These are phyloP conservation scores for Syncerus caffer DNA, from an alignment of 2,797 vertebrate species.

Conservation along the genomic window DNA sequence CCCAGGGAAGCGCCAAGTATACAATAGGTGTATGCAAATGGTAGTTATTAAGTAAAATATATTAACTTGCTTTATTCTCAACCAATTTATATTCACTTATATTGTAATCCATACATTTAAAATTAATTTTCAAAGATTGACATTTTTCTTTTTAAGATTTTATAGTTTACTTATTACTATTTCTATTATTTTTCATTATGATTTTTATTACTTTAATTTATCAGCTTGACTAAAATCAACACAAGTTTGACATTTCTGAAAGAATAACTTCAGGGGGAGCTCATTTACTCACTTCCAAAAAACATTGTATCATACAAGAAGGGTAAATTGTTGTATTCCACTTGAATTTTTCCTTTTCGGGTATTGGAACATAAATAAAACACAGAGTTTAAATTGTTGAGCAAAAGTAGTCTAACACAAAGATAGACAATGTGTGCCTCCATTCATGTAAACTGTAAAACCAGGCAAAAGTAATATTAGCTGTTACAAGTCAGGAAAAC, in stretches of 20 bases:
- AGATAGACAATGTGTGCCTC: not conserved
- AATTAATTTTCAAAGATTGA: not conserved
- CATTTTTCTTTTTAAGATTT: not conserved
- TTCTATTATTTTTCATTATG: not conserved
- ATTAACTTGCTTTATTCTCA: not conserved
- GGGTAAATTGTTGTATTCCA: not conserved
- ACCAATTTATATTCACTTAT: not conserved
- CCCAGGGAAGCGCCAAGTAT: not conserved
- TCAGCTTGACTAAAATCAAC: not conserved
- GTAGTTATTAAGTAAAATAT: not conserved
- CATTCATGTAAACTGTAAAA: not conserved
- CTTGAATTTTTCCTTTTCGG: not conserved
- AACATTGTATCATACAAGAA: not conserved
- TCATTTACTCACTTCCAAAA: not conserved
- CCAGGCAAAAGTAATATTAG: not conserved
- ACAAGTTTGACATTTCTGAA: not conserved
- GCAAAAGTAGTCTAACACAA: not conserved
- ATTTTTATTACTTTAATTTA: not conserved
- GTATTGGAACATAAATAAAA: not conserved
- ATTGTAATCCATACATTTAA: not conserved
- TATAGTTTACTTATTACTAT: not conserved
- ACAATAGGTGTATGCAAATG: not conserved
- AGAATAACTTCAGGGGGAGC: not conserved
- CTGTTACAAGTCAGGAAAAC: not conserved
- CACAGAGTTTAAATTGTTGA: not conserved